Percentiles rank a stretch among this genome's conserved stretches.
Conservation (phyloP, 2,888 invertebrate genomes). For the Thelaira solivaga region DNA sequence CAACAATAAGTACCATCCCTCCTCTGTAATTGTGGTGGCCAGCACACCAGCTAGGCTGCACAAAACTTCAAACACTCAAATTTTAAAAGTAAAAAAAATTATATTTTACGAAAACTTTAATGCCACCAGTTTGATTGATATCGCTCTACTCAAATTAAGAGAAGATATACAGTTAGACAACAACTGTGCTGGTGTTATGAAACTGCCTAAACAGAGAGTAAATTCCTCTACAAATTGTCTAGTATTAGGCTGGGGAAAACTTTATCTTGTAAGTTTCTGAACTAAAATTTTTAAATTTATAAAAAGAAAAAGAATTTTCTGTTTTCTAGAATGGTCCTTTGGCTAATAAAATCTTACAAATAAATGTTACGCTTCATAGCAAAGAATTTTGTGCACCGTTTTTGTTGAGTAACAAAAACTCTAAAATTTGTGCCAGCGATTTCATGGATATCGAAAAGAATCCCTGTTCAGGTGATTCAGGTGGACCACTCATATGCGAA, state of each 20-base stretch:
- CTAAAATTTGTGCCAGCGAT: conserved; percentile 67
- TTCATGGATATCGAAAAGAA: conserved; percentile 60
- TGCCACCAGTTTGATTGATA: neutral
- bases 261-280: conserved; percentile 62
- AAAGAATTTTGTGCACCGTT: conserved; percentile 33
- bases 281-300: neutral
- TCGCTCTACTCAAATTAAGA: conserved; percentile 6
- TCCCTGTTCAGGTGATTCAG: conserved; percentile 69
- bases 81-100: conserved; percentile 19
- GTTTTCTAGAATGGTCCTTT: conserved; percentile 29
- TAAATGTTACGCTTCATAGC: conserved; percentile 59
- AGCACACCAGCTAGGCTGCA: conserved; percentile 20
- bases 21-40: conserved; percentile 27
- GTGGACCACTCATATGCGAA: conserved; percentile 67
- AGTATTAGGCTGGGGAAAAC: conserved; percentile 67
- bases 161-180: conserved; percentile 1
- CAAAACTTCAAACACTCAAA: conserved; percentile 6
- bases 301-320: neutral
- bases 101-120: neutral
- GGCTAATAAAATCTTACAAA: conserved; percentile 66
- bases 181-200: neutral
- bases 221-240: conserved; percentile 48
- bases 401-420: neutral
- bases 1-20: neutral
- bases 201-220: neutral